Evolutionary conservation across 2,888 invertebrate species (phyloP), one percentile per base, ranked within the genome.

Genomic region (Eutolmus rufibarbis): DNA sequence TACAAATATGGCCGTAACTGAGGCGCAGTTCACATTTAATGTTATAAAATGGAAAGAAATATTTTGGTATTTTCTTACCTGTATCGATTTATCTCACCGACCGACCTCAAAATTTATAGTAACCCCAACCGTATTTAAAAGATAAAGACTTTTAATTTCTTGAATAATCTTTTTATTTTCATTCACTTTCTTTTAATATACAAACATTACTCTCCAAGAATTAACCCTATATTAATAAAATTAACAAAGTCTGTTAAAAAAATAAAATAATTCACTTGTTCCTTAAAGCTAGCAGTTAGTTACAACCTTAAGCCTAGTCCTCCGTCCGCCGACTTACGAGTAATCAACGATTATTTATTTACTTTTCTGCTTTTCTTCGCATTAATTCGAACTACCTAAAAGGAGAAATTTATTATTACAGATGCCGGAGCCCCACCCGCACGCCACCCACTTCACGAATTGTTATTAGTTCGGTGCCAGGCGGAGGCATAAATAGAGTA

Each of bases 371-470:
- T 76, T 74, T 74, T 76, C 40, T 76, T 76, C 37, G 76, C 76
- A 79, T 79, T 79, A 79, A 79, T 79, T 79, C 28, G 28, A 40
- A 79, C 43, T 79, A 79, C 79, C 79, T 79, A 79, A 46, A 79
- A 79, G 79, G 79, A 79, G 40, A 79, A 79, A 79, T 46, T 46
- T 51, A 79, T 79, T 51, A 79, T 79, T 77, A 77, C 66, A 66
- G 66, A 76, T 76, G 37, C 76, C 19, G 34, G 76, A 34, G 37
- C 40, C 40, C 37, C 76, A 37, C 76, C 76, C 40, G 16, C 34
- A 34, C 9, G n/a, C 37, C 34, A 9, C 40, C 40, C 14, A n/a
- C 7, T 76, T 40, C 14, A 31, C 4, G 76, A 76, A 37, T 7
- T 40, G 51, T 40, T 79, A 40, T 79, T 79, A 77, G 77, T 77